Percentiles rank a stretch among this genome's conserved stretches.
These are phyloP conservation scores for Drosophila ezoana DNA, from an alignment of 2,888 invertebrate genomes.

Conservation along the genomic window DNA sequence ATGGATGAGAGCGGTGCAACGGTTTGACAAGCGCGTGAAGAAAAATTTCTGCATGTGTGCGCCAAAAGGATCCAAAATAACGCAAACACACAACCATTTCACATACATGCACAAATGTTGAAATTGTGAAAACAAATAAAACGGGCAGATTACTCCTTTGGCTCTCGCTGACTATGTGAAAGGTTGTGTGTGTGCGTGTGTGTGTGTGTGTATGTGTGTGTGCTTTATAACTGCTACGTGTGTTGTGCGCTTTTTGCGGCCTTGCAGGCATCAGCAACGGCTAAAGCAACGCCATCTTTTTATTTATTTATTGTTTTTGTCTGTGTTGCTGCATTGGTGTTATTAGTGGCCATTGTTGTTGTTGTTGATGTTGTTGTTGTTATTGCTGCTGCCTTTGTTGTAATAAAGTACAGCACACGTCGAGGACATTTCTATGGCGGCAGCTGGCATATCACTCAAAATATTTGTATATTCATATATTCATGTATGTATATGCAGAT, in stretches of 20 bases:
- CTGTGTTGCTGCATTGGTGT: conserved; percentile 77
- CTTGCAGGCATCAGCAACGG: conserved; percentile 70
- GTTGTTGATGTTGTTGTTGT: conserved; percentile 24
- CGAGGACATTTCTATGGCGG: conserved; percentile 50
- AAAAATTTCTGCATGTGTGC: conserved; percentile 76
- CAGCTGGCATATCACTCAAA: conserved; percentile 74
- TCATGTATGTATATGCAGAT: conserved; percentile 44
- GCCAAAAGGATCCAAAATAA: conserved; percentile 43
- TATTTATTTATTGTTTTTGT: conserved; percentile 78
- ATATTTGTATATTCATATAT: conserved; percentile 41
- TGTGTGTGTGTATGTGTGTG: conserved; percentile 34
- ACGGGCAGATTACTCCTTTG: conserved; percentile 57
- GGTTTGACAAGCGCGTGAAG: conserved; percentile 79
- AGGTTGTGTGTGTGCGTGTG: conserved; percentile 2
- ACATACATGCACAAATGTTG: conserved; percentile 45
- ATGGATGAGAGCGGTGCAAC: conserved; percentile 75
- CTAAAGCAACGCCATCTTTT: conserved; percentile 71
- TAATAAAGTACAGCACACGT: conserved; percentile 69
- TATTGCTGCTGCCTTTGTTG: conserved; percentile 31
- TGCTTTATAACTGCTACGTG: conserved; percentile 70
- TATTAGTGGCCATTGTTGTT: conserved; percentile 64
- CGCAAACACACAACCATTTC: conserved; percentile 28
- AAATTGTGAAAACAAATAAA: conserved; percentile 76
- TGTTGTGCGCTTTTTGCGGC: conserved; percentile 66
- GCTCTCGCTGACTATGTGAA: conserved; percentile 4